phyloP scores from a whole-genome alignment of 2,888 invertebrate species.

The Tupiocoris notatus region DNA sequence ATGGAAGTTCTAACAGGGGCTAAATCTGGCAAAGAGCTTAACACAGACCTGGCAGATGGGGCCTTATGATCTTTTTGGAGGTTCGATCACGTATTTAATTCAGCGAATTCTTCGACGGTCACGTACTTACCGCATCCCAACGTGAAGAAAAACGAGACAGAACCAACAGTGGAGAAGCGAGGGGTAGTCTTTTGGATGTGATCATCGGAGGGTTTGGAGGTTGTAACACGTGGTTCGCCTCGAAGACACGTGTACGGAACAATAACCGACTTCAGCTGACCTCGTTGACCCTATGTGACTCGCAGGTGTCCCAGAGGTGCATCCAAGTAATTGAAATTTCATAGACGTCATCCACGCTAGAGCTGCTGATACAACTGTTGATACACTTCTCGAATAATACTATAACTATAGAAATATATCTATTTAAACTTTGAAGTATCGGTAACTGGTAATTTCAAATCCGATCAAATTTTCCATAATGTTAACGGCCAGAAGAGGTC shows the following conservation, averaged over 20 bases:
- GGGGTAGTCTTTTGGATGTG: background rate
- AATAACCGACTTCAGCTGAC: background rate
- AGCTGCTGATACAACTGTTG: no score
- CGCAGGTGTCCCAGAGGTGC: background rate
- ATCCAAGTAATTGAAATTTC: background rate
- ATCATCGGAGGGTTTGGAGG: background rate
- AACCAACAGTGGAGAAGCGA: background rate
- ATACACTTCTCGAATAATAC: no score
- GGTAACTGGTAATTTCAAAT: no score
- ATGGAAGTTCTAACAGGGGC: background rate
- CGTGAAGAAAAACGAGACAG: background rate
- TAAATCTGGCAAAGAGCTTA: background rate
- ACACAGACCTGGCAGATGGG: background rate
- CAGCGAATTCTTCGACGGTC: background rate
- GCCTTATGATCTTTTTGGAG: conserved; percentile 24
- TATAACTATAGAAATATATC: no score
- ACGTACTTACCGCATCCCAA: background rate
- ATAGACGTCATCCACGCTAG: background rate
- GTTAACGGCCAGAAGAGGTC: no score
- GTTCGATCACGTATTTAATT: conserved; percentile 42
- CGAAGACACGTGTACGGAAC: background rate
- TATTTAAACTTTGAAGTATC: no score
- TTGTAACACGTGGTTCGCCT: background rate
- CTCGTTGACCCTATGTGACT: background rate
- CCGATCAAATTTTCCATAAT: no score